phyloP scores from a whole-genome alignment of 2,888 invertebrate genomes.

The Drosophila mulleri region DNA sequence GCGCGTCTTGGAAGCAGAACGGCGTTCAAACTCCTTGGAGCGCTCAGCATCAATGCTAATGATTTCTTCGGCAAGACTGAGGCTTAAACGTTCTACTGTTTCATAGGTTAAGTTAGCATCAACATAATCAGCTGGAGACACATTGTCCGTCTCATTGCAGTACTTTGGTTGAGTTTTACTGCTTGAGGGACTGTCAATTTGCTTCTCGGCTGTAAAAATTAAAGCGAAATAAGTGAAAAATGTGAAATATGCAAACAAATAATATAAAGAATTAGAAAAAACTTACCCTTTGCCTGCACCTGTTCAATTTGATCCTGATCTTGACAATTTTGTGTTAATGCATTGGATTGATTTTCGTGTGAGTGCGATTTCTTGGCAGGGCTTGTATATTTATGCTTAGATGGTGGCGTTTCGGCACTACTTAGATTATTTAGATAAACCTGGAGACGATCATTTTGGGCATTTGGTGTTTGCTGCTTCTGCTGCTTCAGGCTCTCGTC shows the following conservation, averaged over 20 bases:
- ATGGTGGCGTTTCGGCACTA: slow-evolving; percentile 64
- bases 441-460: slow-evolving; percentile 52
- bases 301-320: slow-evolving; percentile 43
- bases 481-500: slow-evolving; percentile 53
- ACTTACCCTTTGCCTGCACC: slow-evolving; percentile 57
- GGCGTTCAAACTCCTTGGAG: slow-evolving; percentile 59
- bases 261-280: slow-evolving; percentile 31
- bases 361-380: slow-evolving; percentile 39
- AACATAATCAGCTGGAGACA: slow-evolving; percentile 21
- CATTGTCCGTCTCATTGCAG: slow-evolving; percentile 1
- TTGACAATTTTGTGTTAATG: slow-evolving; percentile 26
- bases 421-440: slow-evolving; percentile 59
- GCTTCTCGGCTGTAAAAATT: slow-evolving; percentile 35
- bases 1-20: slow-evolving; percentile 56
- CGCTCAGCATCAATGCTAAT: slow-evolving; percentile 63
- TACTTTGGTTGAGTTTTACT: slow-evolving; percentile 7
- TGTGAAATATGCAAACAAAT: slow-evolving; percentile 5
- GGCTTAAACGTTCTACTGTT: slow-evolving; percentile 51
- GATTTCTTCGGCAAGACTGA: slow-evolving; percentile 61
- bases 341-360: slow-evolving; percentile 37
- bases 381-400: slow-evolving; percentile 31
- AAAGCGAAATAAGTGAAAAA: slow-evolving; percentile 31
- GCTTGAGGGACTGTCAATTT: slow-evolving; percentile 20
- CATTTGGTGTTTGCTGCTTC: slow-evolving; percentile 14
- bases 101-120: slow-evolving; percentile 57